Evolutionary conservation across 2,113 vertebrate genomes (phyloP).

Genomic region (Grus americana): DNA sequence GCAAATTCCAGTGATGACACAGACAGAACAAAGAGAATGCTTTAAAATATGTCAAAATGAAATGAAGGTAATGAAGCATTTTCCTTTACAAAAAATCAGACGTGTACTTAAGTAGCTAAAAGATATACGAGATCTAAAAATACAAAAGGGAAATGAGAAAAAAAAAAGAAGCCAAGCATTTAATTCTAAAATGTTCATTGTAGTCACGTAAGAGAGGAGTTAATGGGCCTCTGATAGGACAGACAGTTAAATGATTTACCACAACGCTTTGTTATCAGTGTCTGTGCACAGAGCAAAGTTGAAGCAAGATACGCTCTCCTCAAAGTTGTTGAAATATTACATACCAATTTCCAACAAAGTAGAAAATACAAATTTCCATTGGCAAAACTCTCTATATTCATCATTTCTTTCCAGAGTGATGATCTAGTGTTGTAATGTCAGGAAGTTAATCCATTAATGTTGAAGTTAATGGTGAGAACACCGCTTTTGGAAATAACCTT

Average conservation of each 20-base stretch:
- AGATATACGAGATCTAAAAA: slow-evolving; percentile 64
- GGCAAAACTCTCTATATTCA: slow-evolving; percentile 18
- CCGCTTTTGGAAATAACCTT: slow-evolving; percentile 59
- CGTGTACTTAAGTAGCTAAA: slow-evolving; percentile 30
- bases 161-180: slow-evolving; percentile 55
- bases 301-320: slow-evolving; percentile 5
- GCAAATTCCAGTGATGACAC: slow-evolving; percentile 43
- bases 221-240: slow-evolving; percentile 58
- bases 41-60: slow-evolving; percentile 61
- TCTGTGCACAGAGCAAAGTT: slow-evolving; percentile 25
- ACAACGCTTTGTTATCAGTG: slow-evolving; percentile 36
- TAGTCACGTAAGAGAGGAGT: slow-evolving; percentile 58
- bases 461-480: slow-evolving; percentile 68
- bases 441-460: slow-evolving; percentile 70
- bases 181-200: slow-evolving; percentile 68
- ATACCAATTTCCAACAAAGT: slow-evolving; percentile 51
- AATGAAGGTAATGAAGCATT: slow-evolving; percentile 67
- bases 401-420: slow-evolving; percentile 44
- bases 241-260: slow-evolving; percentile 54
- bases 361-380: slow-evolving; percentile 64
- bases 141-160: background rate
- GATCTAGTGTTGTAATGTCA: slow-evolving; percentile 55
- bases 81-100: slow-evolving; percentile 3
- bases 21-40: slow-evolving; percentile 43
- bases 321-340: slow-evolving; percentile 61